Evolutionary conservation across 2,797 vertebrate species (phyloP).

Genomic region (Ambastaia sidthimunki): DNA sequence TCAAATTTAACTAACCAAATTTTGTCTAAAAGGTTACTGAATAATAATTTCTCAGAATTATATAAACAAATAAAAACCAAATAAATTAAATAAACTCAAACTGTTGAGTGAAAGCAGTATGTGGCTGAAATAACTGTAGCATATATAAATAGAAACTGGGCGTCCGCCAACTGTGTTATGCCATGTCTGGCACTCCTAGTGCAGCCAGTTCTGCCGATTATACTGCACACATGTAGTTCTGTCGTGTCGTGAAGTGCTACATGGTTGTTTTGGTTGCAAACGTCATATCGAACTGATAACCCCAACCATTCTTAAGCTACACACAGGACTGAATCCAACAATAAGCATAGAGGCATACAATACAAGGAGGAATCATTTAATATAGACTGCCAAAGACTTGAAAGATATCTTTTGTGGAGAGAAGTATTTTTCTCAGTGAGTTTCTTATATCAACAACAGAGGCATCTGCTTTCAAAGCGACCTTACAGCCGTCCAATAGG

Average conservation of each 20-base stretch:
- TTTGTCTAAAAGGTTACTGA: too few species aligned
- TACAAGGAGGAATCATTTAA: neutral
- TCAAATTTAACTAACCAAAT: too few species aligned
- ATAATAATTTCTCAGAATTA: too few species aligned
- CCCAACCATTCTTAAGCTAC: neutral
- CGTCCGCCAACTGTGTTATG: neutral
- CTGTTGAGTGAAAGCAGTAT: neutral
- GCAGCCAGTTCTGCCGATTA: too few species aligned
- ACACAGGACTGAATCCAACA: neutral
- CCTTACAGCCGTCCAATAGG: neutral
- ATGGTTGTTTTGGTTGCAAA: neutral
- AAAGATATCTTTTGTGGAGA: neutral
- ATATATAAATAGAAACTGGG: neutral
- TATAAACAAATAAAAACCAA: too few species aligned
- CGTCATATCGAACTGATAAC: neutral
- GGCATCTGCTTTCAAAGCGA: neutral
- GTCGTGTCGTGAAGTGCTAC: neutral
- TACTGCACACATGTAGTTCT: neutral
- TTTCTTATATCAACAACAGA: neutral
- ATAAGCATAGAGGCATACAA: neutral
- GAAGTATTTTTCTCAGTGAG: too few species aligned
- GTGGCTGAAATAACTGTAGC: neutral
- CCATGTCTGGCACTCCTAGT: neutral
- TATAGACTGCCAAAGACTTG: neutral
- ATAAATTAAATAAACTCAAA: too few species aligned